phyloP scores from a whole-genome alignment of 2,113 vertebrate genomes.

The Ceyx margarethae region DNA sequence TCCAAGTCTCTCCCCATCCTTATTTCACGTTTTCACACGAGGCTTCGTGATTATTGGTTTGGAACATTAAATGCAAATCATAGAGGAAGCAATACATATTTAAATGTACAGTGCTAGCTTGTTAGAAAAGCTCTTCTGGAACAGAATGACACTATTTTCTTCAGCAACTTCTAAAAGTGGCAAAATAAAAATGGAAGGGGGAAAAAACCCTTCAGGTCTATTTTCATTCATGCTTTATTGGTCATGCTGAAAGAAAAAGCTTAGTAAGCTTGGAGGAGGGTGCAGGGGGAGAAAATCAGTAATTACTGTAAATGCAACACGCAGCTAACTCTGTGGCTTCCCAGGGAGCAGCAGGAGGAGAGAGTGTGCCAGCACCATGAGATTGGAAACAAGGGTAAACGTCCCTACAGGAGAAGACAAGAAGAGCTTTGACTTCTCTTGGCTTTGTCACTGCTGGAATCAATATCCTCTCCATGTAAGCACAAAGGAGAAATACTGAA shows the following conservation, averaged over 20 bases:
- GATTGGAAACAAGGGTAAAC: background rate
- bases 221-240: constrained; percentile 19
- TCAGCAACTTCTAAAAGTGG: constrained; percentile 27
- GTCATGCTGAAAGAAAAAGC: constrained; percentile 30
- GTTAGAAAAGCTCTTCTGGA: constrained; percentile 41
- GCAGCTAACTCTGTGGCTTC: constrained; percentile 23
- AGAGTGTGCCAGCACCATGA: background rate
- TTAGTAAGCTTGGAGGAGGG: constrained; percentile 13
- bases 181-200: constrained; percentile 5
- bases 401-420: background rate
- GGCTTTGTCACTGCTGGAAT: background rate
- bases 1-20: constrained; percentile 57
- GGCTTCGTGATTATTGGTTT: constrained; percentile 74
- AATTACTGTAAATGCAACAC: constrained; percentile 52
- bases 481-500: background rate
- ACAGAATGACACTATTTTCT: constrained; percentile 46
- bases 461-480: background rate
- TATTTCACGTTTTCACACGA: constrained; percentile 72
- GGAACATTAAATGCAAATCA: constrained; percentile 80
- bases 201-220: background rate
- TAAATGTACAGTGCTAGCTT: constrained; percentile 58
- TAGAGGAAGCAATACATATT: constrained; percentile 58
- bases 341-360: background rate
- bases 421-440: background rate
- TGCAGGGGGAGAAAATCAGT: constrained; percentile 22